phyloP scores from a whole-genome alignment of 2,113 vertebrate species.

The Urocynchramus pylzowi region DNA sequence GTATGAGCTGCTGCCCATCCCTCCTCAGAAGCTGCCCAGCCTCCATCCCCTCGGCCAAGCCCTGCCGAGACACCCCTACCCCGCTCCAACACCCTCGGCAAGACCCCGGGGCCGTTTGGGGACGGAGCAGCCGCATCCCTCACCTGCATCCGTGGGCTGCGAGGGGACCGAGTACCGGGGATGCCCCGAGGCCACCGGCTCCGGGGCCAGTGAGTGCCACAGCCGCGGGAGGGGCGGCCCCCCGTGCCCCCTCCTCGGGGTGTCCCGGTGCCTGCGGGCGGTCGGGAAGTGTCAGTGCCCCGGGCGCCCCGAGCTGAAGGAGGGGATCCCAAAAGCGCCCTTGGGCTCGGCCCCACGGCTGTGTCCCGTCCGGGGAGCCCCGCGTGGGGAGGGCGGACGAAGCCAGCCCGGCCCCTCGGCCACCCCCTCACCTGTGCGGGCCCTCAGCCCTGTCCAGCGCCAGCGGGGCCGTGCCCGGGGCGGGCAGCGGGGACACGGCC shows the following conservation, averaged over 20 bases:
- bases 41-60: not conserved
- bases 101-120: not conserved
- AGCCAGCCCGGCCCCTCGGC: not conserved
- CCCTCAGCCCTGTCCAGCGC: not conserved
- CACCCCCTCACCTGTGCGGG: not conserved
- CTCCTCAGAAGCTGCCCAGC: not conserved
- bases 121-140: not conserved
- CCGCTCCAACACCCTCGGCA: too few species aligned
- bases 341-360: not conserved
- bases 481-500: not conserved
- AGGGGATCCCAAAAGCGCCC: not conserved
- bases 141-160: not conserved
- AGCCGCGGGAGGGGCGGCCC: not conserved
- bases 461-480: not conserved
- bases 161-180: too few species aligned
- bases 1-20: too few species aligned
- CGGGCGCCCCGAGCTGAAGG: too few species aligned
- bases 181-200: not conserved
- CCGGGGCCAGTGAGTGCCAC: not conserved
- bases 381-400: not conserved
- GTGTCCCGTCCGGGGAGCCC: too few species aligned
- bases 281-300: too few species aligned
- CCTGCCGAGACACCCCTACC: too few species aligned
- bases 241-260: not conserved
- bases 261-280: not conserved